These are phyloP conservation scores for Melanargia galathea DNA, from an alignment of 2,888 invertebrate species.

Conservation along the genomic window DNA sequence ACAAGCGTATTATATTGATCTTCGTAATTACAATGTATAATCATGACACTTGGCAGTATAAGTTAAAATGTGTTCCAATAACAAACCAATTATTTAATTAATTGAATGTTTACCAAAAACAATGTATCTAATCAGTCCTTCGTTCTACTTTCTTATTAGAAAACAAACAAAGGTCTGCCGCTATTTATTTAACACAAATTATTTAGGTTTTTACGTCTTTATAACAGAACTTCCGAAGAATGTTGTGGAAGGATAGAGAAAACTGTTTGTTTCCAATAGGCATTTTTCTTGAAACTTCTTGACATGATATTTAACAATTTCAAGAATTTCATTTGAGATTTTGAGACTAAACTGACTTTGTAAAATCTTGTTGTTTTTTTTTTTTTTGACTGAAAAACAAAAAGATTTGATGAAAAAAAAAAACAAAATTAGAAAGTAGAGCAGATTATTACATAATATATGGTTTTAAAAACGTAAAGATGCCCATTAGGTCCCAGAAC, in stretches of 20 bases:
- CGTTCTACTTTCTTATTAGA: background rate
- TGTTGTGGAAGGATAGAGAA: background rate
- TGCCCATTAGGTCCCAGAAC: no score
- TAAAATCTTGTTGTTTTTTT: no score
- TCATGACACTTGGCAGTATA: conserved; percentile 3
- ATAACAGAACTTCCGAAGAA: background rate
- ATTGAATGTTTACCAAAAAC: conserved; percentile 1
- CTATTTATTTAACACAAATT: background rate
- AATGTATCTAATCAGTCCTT: conserved; percentile 3
- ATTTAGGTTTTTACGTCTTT: background rate
- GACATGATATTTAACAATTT: no score
- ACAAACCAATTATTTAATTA: conserved; percentile 10
- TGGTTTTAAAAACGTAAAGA: no score
- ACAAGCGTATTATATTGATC: no score
- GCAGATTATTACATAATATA: no score
- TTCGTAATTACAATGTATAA: no score
- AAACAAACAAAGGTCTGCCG: background rate
- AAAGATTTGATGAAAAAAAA: no score
- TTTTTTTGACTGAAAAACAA: no score
- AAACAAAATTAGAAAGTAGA: no score
- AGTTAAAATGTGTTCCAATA: background rate
- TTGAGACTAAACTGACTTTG: background rate
- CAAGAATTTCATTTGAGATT: no score
- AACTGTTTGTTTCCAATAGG: background rate
- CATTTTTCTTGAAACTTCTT: background rate